phyloP scores from a whole-genome alignment of 2,888 invertebrate species.

The Microctonus aethiopoides region DNA sequence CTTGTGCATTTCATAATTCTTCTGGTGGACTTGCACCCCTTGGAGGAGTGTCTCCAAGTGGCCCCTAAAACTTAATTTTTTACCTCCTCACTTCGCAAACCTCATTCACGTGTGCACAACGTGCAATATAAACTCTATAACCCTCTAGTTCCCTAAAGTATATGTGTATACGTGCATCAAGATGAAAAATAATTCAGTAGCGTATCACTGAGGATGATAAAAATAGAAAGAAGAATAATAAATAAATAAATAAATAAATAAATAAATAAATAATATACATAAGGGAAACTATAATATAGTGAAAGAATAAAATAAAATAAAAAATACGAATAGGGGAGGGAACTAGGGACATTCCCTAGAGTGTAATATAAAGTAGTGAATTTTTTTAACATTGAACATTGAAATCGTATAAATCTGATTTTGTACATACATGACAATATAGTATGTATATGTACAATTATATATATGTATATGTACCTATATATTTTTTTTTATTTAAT shows the following conservation, averaged over 20 bases:
- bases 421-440: background rate
- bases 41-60: constrained; percentile 10
- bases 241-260: background rate
- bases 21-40: background rate
- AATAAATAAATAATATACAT: background rate
- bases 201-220: background rate
- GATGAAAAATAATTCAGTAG: constrained; percentile 25
- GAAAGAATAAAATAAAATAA: constrained; percentile 10
- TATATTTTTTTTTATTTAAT: background rate
- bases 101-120: background rate
- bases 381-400: constrained; percentile 17
- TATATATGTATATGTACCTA: too few species aligned
- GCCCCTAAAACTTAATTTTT: constrained; percentile 17
- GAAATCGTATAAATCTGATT: constrained; percentile 20
- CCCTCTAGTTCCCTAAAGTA: background rate
- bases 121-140: constrained; percentile 18
- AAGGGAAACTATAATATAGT: background rate
- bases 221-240: background rate
- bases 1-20: constrained; percentile 30
- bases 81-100: background rate
- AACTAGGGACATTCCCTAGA: constrained; percentile 14
- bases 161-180: constrained; percentile 8
- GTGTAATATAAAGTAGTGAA: constrained; percentile 9
- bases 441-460: background rate
- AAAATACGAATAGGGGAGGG: constrained; percentile 18